A percentile compares a stretch with the other conserved stretches of the same genome.
Evolutionary conservation across 2,797 vertebrate genomes (phyloP).

Genomic region (Odontamblyopus rebecca): DNA sequence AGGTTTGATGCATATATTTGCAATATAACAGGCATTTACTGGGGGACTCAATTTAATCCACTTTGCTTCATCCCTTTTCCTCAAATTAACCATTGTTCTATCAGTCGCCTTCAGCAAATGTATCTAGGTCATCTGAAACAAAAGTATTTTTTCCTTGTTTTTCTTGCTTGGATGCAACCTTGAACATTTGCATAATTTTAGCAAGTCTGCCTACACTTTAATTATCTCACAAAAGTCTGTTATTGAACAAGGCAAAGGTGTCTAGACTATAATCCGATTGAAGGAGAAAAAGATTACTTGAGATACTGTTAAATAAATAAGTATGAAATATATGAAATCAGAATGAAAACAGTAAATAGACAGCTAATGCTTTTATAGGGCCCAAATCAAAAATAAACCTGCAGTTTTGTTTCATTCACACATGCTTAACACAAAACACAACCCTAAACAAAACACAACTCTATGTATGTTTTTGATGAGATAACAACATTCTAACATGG

Average conservation of each 20-base stretch:
- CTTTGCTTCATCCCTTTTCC: slow-evolving; percentile 21
- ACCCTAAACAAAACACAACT: too few species aligned
- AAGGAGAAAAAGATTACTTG: neutral
- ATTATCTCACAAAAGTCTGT: neutral
- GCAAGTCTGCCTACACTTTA: neutral
- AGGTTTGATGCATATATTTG: neutral
- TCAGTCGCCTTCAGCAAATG: slow-evolving; percentile 28
- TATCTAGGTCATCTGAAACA: slow-evolving; percentile 20
- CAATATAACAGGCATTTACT: neutral
- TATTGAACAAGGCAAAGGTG: neutral
- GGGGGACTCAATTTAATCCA: slow-evolving; percentile 2
- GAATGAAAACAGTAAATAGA: too few species aligned
- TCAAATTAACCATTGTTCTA: neutral
- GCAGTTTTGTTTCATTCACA: too few species aligned
- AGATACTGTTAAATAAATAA: neutral
- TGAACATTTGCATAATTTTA: slow-evolving; percentile 1
- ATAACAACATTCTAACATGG: too few species aligned
- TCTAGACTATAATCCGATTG: neutral
- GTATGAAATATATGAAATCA: too few species aligned
- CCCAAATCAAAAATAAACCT: too few species aligned
- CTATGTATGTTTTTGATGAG: too few species aligned
- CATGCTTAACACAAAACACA: too few species aligned
- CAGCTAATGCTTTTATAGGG: too few species aligned
- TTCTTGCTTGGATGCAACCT: neutral
- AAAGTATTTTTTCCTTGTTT: slow-evolving; percentile 11